Percentiles rank a stretch among this genome's conserved stretches.
Conservation (phyloP, 2,113 vertebrate species). For the Oenanthe oenanthe region DNA sequence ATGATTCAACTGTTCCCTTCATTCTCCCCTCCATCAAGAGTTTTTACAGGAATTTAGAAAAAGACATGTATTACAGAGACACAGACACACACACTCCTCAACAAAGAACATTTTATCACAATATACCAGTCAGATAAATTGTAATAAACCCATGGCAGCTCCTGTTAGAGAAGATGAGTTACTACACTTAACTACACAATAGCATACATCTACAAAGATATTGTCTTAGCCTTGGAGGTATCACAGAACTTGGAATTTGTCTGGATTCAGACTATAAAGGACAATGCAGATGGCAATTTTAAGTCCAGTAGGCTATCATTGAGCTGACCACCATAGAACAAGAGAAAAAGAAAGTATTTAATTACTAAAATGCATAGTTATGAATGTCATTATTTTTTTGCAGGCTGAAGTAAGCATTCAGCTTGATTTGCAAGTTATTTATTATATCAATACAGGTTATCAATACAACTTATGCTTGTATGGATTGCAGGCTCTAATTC, state of each 20-base stretch:
- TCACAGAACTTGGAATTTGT: slow-evolving; percentile 44
- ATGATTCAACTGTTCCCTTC: not conserved
- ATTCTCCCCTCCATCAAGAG: not conserved
- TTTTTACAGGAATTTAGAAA: not conserved
- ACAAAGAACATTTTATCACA: not conserved
- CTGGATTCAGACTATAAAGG: slow-evolving; percentile 9
- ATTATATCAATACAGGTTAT: not conserved
- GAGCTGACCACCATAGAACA: slow-evolving; percentile 29
- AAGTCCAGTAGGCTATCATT: slow-evolving; percentile 34
- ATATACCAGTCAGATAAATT: not conserved
- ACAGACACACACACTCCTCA: not conserved
- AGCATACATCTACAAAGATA: not conserved
- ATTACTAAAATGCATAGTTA: slow-evolving; percentile 46
- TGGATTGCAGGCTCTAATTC: not conserved
- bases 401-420: slow-evolving; percentile 6
- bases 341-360: slow-evolving; percentile 38
- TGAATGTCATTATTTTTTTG: slow-evolving; percentile 58
- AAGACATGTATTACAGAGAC: not conserved
- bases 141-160: not conserved
- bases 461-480: not conserved
- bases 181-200: not conserved
- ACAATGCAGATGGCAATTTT: slow-evolving; percentile 12
- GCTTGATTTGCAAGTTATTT: not conserved
- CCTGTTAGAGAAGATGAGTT: not conserved
- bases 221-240: not conserved